Evolutionary conservation across 2,113 vertebrate species (phyloP).

Genomic region (Eira barbara): DNA sequence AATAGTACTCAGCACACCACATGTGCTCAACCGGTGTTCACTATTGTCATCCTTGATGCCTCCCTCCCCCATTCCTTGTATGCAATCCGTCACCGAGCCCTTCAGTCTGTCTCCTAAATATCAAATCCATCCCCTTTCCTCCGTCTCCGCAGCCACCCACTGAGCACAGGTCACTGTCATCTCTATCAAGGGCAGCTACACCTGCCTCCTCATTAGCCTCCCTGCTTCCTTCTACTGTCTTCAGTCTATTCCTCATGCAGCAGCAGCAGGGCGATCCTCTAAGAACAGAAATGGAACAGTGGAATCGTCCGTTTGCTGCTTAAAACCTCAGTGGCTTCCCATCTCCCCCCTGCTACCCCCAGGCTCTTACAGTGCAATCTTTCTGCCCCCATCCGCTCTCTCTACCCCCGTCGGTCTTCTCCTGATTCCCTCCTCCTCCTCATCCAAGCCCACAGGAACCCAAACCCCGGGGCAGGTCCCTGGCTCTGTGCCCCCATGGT

Average conservation of each 20-base stretch:
- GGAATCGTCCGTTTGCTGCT: background rate
- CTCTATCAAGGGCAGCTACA: background rate
- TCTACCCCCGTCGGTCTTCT: background rate
- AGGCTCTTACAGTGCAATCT: background rate
- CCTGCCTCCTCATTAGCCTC: background rate
- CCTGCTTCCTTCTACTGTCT: background rate
- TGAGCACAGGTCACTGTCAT: background rate
- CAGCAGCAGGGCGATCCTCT: background rate
- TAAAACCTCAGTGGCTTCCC: background rate
- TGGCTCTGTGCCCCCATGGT: background rate
- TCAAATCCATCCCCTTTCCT: background rate
- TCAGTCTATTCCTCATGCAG: background rate
- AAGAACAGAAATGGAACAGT: background rate
- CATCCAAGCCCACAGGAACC: background rate
- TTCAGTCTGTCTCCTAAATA: background rate
- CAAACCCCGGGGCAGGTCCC: background rate
- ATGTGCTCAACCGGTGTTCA: accelerated
- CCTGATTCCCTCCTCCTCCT: background rate
- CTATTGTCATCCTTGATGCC: accelerated
- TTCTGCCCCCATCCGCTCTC: background rate
- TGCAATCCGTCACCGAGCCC: accelerated
- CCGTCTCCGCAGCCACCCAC: background rate
- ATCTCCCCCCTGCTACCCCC: no score
- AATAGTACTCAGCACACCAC: background rate
- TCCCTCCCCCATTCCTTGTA: background rate